Percentiles rank a stretch among this genome's conserved stretches.
phyloP scores from a whole-genome alignment of 1,140 invertebrate species.

The Centruroides sculpturatus region DNA sequence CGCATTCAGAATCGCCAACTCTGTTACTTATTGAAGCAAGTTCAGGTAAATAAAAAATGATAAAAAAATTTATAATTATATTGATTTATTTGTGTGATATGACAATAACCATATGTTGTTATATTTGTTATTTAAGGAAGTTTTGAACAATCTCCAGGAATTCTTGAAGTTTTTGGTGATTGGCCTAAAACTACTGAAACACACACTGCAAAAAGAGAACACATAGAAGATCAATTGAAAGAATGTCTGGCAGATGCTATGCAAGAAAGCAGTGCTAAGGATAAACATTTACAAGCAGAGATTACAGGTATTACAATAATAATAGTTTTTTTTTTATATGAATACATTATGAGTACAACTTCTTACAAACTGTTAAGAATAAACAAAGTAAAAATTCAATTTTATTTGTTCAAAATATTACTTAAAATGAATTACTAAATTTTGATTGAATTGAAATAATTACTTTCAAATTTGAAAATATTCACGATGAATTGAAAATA shows the following conservation, averaged over 20 bases:
- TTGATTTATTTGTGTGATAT: background rate
- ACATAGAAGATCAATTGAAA: slow-evolving; percentile 54
- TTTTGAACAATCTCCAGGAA: slow-evolving; percentile 72
- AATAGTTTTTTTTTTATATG: too few species aligned
- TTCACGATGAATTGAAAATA: too few species aligned
- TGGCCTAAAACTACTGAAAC: slow-evolving; percentile 35
- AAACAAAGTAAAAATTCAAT: too few species aligned
- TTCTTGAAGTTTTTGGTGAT: slow-evolving; percentile 56
- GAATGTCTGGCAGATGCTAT: slow-evolving; percentile 89
- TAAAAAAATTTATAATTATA: background rate
- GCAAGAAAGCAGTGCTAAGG: slow-evolving; percentile 46
- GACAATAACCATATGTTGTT: background rate
- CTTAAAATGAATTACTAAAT: too few species aligned
- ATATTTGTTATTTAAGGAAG: slow-evolving; percentile 43
- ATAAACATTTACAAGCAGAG: background rate
- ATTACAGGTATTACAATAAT: background rate
- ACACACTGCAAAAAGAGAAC: slow-evolving; percentile 30
- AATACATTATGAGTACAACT: too few species aligned
- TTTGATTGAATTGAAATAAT: too few species aligned
- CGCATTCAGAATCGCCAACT: slow-evolving; percentile 29
- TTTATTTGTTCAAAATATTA: too few species aligned
- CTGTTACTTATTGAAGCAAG: slow-evolving; percentile 77
- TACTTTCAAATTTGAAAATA: too few species aligned
- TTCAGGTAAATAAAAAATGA: slow-evolving; percentile 50
- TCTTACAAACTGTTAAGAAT: too few species aligned